Evolutionary conservation across 2,113 vertebrate species (phyloP).

Genomic region (Halichoerus grypus): DNA sequence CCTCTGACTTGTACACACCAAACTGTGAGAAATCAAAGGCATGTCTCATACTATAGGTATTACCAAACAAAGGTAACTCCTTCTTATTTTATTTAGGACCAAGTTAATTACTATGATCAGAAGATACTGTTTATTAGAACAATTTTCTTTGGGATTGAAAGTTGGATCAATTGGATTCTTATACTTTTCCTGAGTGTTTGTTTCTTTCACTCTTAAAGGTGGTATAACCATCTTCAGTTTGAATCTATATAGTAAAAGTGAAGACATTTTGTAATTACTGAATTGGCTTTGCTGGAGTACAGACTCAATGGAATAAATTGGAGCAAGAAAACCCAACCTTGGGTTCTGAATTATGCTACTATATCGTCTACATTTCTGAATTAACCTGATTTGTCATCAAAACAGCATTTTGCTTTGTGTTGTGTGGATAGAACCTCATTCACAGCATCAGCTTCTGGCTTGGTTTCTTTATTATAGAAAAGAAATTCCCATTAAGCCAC

Average conservation of each 20-base stretch:
- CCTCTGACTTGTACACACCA: neutral
- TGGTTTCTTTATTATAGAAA: constrained; percentile 51
- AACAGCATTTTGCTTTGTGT: constrained; percentile 28
- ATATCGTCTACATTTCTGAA: neutral
- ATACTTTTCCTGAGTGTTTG: neutral
- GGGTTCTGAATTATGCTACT: neutral
- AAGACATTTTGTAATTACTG: neutral
- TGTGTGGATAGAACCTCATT: neutral
- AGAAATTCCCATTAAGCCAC: constrained; percentile 68
- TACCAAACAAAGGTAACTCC: neutral
- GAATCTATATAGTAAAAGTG: neutral
- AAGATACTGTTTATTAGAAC: neutral
- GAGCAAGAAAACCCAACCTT: neutral
- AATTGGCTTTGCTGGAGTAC: neutral
- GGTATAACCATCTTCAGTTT: neutral
- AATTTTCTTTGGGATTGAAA: neutral
- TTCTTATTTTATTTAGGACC: neutral
- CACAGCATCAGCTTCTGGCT: neutral
- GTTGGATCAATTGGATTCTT: neutral
- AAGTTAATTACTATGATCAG: neutral
- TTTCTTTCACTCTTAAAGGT: neutral
- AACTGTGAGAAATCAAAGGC: neutral
- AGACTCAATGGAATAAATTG: constrained; percentile 33
- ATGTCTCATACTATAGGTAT: accelerated
- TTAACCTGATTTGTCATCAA: neutral